Evolutionary conservation across 2,797 vertebrate genomes (phyloP).

Genomic region (Phaenicophaeus curvirostris): DNA sequence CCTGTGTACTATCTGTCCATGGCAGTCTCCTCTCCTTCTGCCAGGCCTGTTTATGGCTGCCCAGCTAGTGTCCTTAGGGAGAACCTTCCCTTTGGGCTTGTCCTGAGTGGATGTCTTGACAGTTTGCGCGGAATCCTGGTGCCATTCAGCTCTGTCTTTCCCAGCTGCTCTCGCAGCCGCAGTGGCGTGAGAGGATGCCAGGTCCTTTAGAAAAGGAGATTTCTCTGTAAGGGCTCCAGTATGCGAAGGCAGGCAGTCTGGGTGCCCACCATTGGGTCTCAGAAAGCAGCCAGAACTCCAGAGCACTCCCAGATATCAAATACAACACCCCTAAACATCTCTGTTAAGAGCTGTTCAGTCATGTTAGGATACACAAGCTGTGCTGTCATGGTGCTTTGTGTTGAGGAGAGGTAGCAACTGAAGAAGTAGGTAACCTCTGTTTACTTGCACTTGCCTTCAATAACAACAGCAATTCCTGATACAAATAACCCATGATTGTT

Average conservation of each 20-base stretch:
- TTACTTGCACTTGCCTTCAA: conserved; percentile 43
- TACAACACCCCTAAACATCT: neutral
- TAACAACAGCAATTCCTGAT: conserved; percentile 8
- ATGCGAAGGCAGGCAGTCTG: neutral
- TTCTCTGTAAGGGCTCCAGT: neutral
- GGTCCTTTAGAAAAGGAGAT: neutral
- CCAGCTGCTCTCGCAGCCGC: neutral
- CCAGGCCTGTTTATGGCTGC: neutral
- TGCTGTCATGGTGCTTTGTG: neutral
- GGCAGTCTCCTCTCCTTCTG: neutral
- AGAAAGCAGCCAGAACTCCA: neutral
- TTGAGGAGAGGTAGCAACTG: neutral
- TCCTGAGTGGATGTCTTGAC: neutral
- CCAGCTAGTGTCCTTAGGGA: accelerated
- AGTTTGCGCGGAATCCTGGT: neutral
- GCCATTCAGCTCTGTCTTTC: neutral
- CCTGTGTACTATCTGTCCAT: neutral
- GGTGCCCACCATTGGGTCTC: neutral
- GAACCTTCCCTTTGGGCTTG: neutral
- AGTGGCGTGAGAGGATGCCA: neutral
- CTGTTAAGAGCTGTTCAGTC: neutral
- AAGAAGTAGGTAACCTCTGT: conserved; percentile 12
- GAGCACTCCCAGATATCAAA: neutral
- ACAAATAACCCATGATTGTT: conserved; percentile 39
- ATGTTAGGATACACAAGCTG: neutral